Evolutionary conservation across 2,113 vertebrate genomes (phyloP).

Genomic region (Enhydra lutris): DNA sequence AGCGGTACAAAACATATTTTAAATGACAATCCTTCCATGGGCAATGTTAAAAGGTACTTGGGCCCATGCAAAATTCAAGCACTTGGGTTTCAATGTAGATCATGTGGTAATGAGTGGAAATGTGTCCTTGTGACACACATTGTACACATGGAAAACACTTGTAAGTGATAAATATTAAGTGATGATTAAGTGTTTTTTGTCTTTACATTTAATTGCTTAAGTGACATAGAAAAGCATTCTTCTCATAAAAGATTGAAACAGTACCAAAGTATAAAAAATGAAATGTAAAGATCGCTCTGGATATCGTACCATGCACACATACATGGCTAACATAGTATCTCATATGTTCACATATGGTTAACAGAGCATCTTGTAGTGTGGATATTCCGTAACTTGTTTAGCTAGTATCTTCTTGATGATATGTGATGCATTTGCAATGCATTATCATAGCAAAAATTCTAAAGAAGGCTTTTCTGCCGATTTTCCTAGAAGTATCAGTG

Average conservation of each 20-base stretch:
- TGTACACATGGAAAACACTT: not conserved
- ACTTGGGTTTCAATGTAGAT: constrained; percentile 63
- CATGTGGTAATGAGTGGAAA: constrained; percentile 62
- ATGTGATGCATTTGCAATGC: not conserved
- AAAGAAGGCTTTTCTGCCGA: not conserved
- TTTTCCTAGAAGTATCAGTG: not conserved
- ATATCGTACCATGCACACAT: not conserved
- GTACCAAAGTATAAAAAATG: not conserved
- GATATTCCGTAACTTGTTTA: not conserved
- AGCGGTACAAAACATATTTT: constrained; percentile 83
- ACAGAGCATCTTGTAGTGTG: not conserved
- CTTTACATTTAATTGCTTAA: not conserved
- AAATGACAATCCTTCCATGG: constrained; percentile 79
- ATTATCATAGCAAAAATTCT: not conserved
- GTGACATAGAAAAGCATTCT: not conserved
- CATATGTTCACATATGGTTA: not conserved
- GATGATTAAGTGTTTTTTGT: not conserved
- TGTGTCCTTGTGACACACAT: constrained; percentile 30
- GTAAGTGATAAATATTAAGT: not conserved
- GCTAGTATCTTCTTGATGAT: not conserved
- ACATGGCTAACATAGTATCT: not conserved
- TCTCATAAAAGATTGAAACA: not conserved
- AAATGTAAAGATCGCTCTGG: not conserved
- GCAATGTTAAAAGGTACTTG: constrained; percentile 72
- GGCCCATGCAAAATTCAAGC: constrained; percentile 71